phyloP scores from a whole-genome alignment of 2,113 vertebrate species.

The Dasypus novemcinctus region DNA sequence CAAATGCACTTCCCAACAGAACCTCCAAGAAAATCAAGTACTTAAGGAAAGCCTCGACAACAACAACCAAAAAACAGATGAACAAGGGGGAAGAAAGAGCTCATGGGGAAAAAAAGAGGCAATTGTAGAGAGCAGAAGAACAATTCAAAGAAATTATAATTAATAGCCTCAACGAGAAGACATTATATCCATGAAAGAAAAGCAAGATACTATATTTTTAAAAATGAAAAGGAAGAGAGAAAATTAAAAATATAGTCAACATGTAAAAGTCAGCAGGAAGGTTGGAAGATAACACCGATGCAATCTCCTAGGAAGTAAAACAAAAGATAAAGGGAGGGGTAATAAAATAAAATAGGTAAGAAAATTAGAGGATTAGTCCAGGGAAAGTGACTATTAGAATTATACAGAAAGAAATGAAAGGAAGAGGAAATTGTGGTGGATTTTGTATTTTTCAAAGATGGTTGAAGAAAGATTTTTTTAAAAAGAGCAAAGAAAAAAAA shows the following conservation, averaged over 20 bases:
- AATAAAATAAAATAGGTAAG: background rate
- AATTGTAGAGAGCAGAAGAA: conserved; percentile 7
- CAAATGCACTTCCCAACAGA: background rate
- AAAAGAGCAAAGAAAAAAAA: no score
- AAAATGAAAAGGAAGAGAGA: background rate
- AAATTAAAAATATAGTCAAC: background rate
- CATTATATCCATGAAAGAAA: background rate
- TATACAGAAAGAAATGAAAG: background rate
- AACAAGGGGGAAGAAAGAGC: background rate
- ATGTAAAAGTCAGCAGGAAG: background rate
- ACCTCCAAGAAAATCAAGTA: background rate
- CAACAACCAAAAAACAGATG: background rate
- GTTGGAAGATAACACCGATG: background rate
- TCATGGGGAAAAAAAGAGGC: background rate
- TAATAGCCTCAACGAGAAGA: background rate
- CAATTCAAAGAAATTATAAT: background rate
- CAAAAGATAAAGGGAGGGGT: conserved; percentile 30
- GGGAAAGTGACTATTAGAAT: background rate
- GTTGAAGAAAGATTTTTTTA: background rate
- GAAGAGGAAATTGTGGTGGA: background rate
- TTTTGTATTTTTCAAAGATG: background rate
- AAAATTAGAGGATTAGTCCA: conserved; percentile 36
- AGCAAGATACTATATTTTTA: background rate
- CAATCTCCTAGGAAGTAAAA: conserved; percentile 24
- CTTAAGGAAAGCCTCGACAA: background rate